phyloP scores from a whole-genome alignment of 2,888 invertebrate species.

The Thera britannica region DNA sequence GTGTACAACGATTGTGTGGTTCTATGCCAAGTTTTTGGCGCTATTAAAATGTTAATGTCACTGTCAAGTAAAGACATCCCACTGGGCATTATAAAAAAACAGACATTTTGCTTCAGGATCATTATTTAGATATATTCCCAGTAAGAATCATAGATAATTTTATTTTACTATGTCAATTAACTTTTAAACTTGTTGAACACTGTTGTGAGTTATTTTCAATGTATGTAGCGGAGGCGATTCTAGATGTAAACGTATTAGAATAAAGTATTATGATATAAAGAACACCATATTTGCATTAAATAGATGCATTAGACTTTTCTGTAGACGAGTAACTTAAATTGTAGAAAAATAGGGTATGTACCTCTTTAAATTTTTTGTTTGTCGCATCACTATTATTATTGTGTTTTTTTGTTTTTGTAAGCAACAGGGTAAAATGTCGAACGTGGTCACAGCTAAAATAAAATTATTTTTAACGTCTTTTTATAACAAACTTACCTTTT shows the following conservation, averaged over 20 bases:
- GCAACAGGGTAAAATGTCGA: conserved; percentile 57
- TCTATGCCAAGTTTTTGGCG: too few species aligned
- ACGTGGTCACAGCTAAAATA: conserved; percentile 29
- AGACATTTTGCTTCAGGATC: background rate
- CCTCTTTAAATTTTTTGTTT: background rate
- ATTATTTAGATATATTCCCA: background rate
- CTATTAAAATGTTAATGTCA: too few species aligned
- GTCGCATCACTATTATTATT: background rate
- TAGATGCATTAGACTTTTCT: background rate
- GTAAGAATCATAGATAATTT: conserved; percentile 2
- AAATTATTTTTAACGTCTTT: conserved; percentile 49
- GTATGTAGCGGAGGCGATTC: background rate
- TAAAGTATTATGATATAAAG: background rate
- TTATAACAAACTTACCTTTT: conserved; percentile 58
- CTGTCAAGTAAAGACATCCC: too few species aligned
- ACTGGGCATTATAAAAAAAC: too few species aligned
- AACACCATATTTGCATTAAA: conserved; percentile 6
- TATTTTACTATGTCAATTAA: conserved; percentile 23
- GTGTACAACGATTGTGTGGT: too few species aligned
- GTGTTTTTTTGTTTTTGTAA: conserved; percentile 32
- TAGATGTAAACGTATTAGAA: conserved; percentile 1
- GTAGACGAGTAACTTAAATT: background rate
- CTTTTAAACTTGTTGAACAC: background rate
- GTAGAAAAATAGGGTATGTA: background rate
- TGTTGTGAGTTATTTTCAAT: conserved; percentile 2